A percentile compares a stretch with the other conserved stretches of the same genome.
These are phyloP conservation scores for Heteronetta atricapilla DNA, from an alignment of 2,113 vertebrate species.

Conservation along the genomic window DNA sequence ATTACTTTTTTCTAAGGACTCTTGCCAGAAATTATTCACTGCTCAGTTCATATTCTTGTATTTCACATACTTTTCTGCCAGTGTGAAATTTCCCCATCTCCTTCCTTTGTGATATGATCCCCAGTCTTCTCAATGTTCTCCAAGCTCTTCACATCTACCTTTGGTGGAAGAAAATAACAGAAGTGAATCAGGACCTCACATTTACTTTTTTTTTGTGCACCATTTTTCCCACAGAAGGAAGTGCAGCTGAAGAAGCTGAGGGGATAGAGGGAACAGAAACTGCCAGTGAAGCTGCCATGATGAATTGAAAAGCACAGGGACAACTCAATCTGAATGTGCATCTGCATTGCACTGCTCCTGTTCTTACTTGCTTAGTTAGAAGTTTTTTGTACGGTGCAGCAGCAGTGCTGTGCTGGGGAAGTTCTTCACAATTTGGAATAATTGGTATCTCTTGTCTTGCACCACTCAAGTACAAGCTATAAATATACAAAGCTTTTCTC, in stretches of 20 bases:
- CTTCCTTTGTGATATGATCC: not conserved
- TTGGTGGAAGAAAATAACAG: not conserved
- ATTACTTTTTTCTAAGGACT: not conserved
- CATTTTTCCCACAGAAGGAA: not conserved
- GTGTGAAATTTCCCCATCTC: not conserved
- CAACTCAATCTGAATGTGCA: not conserved
- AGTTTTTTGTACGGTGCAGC: not conserved
- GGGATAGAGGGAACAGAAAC: not conserved
- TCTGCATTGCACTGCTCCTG: not conserved
- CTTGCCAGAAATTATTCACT: not conserved
- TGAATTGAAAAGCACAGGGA: not conserved
- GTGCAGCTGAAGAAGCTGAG: not conserved
- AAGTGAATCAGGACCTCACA: not conserved
- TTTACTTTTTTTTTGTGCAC: not conserved
- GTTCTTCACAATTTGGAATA: not conserved
- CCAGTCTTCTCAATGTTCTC: not conserved
- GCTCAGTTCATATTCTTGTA: not conserved
- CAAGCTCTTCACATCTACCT: not conserved
- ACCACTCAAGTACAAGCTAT: not conserved
- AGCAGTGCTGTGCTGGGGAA: not conserved
- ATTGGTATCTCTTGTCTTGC: not conserved
- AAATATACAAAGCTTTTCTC: not conserved
- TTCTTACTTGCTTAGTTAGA: not conserved
- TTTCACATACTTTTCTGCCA: not conserved
- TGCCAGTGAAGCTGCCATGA: not conserved